Base-by-base conservation (phyloP, 2,113 vertebrate species). In the Oriolus oriolus region DNA sequence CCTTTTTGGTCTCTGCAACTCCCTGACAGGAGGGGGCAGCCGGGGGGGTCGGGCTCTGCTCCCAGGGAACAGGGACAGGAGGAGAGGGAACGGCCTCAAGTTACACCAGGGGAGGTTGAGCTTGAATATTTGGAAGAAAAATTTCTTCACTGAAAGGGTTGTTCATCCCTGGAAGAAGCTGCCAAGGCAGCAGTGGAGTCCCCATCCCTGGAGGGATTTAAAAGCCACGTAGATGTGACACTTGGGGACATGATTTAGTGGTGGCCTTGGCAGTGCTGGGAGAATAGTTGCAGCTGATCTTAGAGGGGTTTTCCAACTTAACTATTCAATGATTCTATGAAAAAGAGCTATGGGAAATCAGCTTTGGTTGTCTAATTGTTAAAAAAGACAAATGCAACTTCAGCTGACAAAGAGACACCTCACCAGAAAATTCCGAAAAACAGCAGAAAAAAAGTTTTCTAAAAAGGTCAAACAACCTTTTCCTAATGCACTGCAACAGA, bases 21-120 rank as follows among this genome's bases (percentile, higher is more conserved):
- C 27, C 56, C 44, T 74, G 77, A 1, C 15, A 81, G 44, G 37
- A 89, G 13, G 3, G 28, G 13, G 12, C 37, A 74, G 44, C 35
- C 0, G 0, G 5, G 5, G 12, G 19, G 6, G 10, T 35, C 0
- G 0, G 26, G 49, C 6, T 81, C 8, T 59, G 37, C 33, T 59
- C 10, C 10, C 77, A 59, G 37, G 31, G 37, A 74, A 52, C 45
- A 59, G 37, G 13, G 37, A 45, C 33, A 66, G 77, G 19, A 66
- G 2, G 4, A 66, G 37, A 59, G 16, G 27, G 0, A 74, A 75
- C 0, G 0, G 28, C 28, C 12, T 82, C 60, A 47, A 7, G 33
- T 14, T 52, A 16, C 1, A 20, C 7, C 33, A 74, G 13, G 16
- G 2, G 9, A 59, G 11, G 13, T 4, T 33, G 10, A 82, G 23